phyloP scores from a whole-genome alignment of 2,888 invertebrate species.

The Gymnoscelis rufifasciata region DNA sequence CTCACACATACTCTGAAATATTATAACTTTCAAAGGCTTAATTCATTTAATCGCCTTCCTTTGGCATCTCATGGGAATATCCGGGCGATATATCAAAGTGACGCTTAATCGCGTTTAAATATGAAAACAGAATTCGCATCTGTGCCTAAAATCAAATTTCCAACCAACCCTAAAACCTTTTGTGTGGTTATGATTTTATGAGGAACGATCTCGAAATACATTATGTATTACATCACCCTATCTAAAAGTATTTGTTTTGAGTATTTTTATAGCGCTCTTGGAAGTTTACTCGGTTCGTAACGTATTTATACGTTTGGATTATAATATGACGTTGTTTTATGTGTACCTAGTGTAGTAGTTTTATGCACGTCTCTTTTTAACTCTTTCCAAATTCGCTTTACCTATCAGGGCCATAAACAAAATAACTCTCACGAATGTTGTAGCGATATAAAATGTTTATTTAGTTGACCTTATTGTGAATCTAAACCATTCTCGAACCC shows the following conservation, averaged over 20 bases:
- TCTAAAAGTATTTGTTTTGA: conserved; percentile 9
- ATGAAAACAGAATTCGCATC: conserved; percentile 12
- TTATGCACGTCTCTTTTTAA: conserved; percentile 5
- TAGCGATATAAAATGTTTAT: too few species aligned
- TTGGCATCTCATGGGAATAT: conserved; percentile 1
- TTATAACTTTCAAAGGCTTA: not conserved
- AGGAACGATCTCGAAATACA: conserved; percentile 4
- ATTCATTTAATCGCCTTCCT: not conserved
- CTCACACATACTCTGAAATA: too few species aligned
- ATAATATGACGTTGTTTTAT: conserved; percentile 7
- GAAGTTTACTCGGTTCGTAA: not conserved
- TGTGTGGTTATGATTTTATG: conserved; percentile 21
- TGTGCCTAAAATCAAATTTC: conserved; percentile 20
- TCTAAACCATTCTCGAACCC: too few species aligned
- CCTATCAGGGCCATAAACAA: conserved; percentile 19
- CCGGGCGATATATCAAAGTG: conserved; percentile 9
- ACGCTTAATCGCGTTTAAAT: conserved; percentile 10
- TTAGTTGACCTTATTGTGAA: too few species aligned
- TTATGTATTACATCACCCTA: conserved; percentile 8
- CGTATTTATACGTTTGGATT: not conserved
- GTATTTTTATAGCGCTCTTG: conserved; percentile 4
- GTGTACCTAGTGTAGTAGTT: too few species aligned
- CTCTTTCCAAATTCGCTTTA: conserved; percentile 5
- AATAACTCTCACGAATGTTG: conserved; percentile 30
- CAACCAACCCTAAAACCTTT: conserved; percentile 28